Conservation (phyloP, 2,888 invertebrate species). For the Ectobius pallidus region DNA sequence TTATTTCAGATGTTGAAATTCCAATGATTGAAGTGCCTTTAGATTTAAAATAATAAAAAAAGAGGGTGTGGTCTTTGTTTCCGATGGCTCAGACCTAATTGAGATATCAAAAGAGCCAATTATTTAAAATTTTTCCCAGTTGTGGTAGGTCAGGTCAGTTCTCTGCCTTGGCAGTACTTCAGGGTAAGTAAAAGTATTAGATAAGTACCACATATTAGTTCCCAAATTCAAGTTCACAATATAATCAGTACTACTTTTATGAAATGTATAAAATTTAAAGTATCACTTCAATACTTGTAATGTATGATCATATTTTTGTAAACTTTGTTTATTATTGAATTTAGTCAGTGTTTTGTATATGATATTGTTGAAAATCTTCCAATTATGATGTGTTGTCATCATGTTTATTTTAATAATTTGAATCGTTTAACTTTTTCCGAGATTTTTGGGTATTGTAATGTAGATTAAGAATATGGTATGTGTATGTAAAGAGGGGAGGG, state of each 20-base stretch:
- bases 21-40: conserved; percentile 45
- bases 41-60: conserved; percentile 36
- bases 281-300: not conserved
- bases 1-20: conserved; percentile 41
- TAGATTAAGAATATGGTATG: conserved; percentile 31
- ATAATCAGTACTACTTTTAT: too few species aligned
- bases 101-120: conserved; percentile 22
- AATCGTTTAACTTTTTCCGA: conserved; percentile 6
- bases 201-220: not conserved
- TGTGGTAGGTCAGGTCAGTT: conserved; percentile 38
- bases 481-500: conserved; percentile 4
- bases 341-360: conserved; percentile 23
- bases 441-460: conserved; percentile 18
- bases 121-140: conserved; percentile 27
- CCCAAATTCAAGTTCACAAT: too few species aligned
- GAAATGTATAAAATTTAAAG: not conserved
- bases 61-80: conserved; percentile 33
- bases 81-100: conserved; percentile 32
- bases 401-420: conserved; percentile 15
- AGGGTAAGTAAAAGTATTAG: conserved; percentile 31
- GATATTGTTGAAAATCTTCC: conserved; percentile 26
- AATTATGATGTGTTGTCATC: conserved; percentile 2
- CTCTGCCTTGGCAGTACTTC: conserved; percentile 34
- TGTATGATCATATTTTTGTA: conserved; percentile 14
- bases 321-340: conserved; percentile 17